phyloP scores from a whole-genome alignment of 2,797 vertebrate species.

The Tinamus major region DNA sequence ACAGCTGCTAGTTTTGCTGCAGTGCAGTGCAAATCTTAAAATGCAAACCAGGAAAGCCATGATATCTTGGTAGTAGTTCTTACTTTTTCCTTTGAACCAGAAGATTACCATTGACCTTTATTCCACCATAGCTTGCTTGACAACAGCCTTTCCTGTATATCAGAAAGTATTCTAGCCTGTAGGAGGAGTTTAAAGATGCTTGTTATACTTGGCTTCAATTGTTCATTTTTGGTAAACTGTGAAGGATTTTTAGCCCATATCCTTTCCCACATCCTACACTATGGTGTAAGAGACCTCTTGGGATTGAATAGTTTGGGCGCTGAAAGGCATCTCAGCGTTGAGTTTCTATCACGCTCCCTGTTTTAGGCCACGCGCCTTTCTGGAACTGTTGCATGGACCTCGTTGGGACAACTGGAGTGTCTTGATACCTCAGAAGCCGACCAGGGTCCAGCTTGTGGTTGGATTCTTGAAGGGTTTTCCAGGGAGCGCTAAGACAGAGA shows the following conservation, averaged over 20 bases:
- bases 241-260: not conserved
- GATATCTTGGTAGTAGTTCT: not conserved
- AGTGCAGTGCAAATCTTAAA: not conserved
- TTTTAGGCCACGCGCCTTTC: not conserved
- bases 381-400: accelerated
- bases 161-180: not conserved
- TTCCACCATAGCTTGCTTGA: not conserved
- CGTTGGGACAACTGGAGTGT: not conserved
- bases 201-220: not conserved
- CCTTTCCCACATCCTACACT: not conserved
- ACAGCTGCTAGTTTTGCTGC: not conserved
- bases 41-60: not conserved
- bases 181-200: not conserved
- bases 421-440: accelerated
- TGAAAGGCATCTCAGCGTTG: not conserved
- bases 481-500: not conserved
- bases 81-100: not conserved
- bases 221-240: not conserved
- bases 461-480: not conserved
- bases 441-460: not conserved
- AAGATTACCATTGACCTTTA: not conserved
- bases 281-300: not conserved
- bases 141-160: not conserved
- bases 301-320: not conserved
- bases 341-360: not conserved